phyloP scores from a whole-genome alignment of 30 jellyfish, hydroid and myxozoan genomes.

The Clytia hemisphaerica region DNA sequence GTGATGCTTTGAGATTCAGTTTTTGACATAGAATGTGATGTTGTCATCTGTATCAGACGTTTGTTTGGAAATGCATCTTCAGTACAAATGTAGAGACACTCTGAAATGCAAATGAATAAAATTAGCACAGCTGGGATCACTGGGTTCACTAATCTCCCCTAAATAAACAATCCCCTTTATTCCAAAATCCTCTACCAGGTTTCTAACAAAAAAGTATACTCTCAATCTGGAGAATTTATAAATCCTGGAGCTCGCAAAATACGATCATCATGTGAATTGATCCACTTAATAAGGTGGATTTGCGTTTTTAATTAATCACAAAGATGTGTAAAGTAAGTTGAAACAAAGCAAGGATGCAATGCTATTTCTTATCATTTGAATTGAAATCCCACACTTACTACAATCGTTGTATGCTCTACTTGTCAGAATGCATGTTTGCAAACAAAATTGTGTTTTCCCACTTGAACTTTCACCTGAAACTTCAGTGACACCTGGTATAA shows the following conservation, averaged over 20 bases:
- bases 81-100: constrained; percentile 69
- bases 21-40: not conserved
- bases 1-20: constrained; percentile 32
- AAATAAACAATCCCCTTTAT: not conserved
- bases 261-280: too few species aligned
- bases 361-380: too few species aligned
- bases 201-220: constrained; percentile 20
- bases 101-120: constrained; percentile 22
- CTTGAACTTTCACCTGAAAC: constrained; percentile 95
- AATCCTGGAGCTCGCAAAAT: too few species aligned
- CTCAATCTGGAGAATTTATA: constrained; percentile 6
- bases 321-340: too few species aligned
- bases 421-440: constrained; percentile 76
- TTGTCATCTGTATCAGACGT: constrained; percentile 69
- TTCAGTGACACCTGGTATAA: constrained; percentile 82
- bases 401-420: too few species aligned
- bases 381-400: too few species aligned
- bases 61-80: constrained; percentile 93
- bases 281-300: too few species aligned
- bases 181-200: not conserved
- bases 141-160: too few species aligned
- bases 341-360: too few species aligned
- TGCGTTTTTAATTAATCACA: too few species aligned
- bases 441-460: constrained; percentile 89
- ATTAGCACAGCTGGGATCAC: too few species aligned